Evolutionary conservation across 2,113 vertebrate genomes (phyloP).

Genomic region (Glaucomys volans): DNA sequence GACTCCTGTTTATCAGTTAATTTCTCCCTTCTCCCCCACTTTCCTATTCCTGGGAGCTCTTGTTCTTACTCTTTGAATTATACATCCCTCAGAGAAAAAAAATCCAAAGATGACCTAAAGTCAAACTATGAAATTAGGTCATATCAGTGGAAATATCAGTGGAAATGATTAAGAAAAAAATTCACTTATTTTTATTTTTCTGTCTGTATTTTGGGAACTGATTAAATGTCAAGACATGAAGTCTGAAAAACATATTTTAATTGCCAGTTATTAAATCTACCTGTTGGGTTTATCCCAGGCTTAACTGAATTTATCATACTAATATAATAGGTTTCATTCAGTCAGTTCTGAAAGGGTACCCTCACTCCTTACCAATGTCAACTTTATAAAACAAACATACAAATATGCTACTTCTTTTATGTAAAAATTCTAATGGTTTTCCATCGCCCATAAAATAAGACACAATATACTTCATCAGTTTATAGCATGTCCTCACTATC

Average conservation of each 20-base stretch:
- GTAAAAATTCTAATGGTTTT: not conserved
- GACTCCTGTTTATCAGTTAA: conserved; percentile 63
- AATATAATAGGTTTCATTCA: not conserved
- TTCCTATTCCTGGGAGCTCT: conserved; percentile 32
- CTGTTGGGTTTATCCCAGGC: not conserved
- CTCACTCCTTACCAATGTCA: not conserved
- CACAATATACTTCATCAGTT: not conserved
- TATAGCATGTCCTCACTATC: not conserved
- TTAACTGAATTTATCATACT: not conserved
- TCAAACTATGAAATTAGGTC: not conserved
- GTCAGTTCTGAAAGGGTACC: not conserved
- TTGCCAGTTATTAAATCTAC: not conserved
- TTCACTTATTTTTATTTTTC: conserved; percentile 18
- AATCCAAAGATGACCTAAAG: conserved; percentile 12
- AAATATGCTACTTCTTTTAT: not conserved
- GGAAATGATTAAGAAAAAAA: not conserved
- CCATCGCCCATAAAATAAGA: not conserved
- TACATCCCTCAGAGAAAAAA: not conserved
- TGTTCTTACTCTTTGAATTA: not conserved
- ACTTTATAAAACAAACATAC: not conserved
- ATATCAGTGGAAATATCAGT: conserved; percentile 37
- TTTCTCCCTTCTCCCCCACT: not conserved
- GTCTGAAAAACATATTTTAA: conserved; percentile 8
- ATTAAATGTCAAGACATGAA: not conserved
- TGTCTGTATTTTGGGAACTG: not conserved